A percentile compares a stretch with the other conserved stretches of the same genome.
These are phyloP conservation scores for Megalopta genalis DNA, from an alignment of 1,140 invertebrate genomes.

Conservation along the genomic window DNA sequence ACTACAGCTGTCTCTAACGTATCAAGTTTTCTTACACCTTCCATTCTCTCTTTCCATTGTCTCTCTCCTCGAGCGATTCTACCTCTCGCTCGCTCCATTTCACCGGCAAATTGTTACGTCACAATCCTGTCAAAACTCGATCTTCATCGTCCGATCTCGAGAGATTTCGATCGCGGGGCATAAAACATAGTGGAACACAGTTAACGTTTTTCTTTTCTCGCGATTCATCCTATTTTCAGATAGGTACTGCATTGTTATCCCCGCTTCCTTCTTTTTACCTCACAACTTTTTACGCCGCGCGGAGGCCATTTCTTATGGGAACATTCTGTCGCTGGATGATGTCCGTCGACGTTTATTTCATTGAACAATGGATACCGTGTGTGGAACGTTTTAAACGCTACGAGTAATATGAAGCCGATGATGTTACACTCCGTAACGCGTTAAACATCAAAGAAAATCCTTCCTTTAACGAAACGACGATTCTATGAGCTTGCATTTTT, in stretches of 20 bases:
- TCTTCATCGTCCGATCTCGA: constrained; percentile 37
- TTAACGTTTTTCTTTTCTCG: constrained; percentile 14
- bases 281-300: background rate
- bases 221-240: constrained; percentile 36
- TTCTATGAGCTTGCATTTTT: background rate
- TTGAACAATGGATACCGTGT: background rate
- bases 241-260: constrained; percentile 17
- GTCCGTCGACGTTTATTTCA: background rate
- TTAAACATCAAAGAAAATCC: background rate
- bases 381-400: background rate
- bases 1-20: constrained; percentile 42
- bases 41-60: background rate
- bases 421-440: background rate
- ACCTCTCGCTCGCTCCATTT: constrained; percentile 8
- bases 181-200: background rate
- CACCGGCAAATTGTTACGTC: constrained; percentile 43
- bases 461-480: background rate
- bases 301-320: background rate
- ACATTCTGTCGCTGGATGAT: background rate
- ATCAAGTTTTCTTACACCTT: constrained; percentile 38
- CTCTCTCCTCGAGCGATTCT: background rate
- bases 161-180: constrained; percentile 33
- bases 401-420: no score
- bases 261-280: background rate
- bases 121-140: constrained; percentile 48